Percentiles rank a stretch among this genome's conserved stretches.
Evolutionary conservation across 2,113 vertebrate genomes (phyloP).

Genomic region (Leptodactylus fuscus): DNA sequence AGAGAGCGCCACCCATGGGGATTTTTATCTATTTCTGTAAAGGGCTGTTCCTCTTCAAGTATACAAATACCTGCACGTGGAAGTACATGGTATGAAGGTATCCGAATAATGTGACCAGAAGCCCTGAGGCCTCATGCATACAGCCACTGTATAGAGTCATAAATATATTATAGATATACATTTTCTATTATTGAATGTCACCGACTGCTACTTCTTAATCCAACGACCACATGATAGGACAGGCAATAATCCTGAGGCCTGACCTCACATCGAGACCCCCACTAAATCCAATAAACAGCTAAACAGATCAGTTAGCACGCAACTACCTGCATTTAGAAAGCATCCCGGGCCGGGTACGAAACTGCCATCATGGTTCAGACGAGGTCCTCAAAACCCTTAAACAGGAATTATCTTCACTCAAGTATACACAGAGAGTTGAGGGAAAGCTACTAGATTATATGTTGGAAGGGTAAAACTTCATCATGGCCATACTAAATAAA

Average conservation of each 20-base stretch:
- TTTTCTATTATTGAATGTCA: too few species aligned
- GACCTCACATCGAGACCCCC: slow-evolving; percentile 22
- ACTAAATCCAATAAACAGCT: slow-evolving; percentile 45
- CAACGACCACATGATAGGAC: neutral
- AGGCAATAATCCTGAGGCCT: slow-evolving; percentile 17
- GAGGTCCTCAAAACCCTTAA: neutral
- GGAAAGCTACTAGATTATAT: neutral
- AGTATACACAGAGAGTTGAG: neutral
- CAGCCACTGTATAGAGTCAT: too few species aligned
- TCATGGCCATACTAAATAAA: too few species aligned
- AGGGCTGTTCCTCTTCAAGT: neutral
- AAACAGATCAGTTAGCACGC: slow-evolving; percentile 26
- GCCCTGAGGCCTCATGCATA: neutral
- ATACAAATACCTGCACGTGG: neutral
- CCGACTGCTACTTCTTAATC: neutral
- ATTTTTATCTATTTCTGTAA: neutral
- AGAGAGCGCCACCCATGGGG: neutral
- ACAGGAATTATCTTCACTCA: neutral
- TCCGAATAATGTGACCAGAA: neutral
- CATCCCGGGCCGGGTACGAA: neutral
- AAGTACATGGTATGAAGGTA: neutral
- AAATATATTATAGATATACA: too few species aligned
- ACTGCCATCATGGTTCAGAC: neutral
- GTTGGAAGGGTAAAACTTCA: too few species aligned
- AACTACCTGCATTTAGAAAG: neutral